These are phyloP conservation scores for Hypselothyrea guttata DNA, from an alignment of 2,888 invertebrate genomes.

Conservation along the genomic window DNA sequence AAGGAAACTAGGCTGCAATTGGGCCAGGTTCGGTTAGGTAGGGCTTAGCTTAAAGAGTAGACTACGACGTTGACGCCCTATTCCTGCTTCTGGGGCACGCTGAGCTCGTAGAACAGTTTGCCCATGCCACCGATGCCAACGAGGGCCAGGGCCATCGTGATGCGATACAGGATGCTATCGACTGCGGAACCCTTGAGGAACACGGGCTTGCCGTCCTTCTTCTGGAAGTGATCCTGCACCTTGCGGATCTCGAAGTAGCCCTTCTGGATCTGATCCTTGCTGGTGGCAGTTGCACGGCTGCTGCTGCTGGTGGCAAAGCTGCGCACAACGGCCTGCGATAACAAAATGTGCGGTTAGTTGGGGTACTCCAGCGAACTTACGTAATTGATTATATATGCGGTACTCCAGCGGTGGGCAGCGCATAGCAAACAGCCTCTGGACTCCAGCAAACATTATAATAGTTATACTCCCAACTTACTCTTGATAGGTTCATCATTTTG, in stretches of 20 bases:
- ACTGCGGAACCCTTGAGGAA: constrained; percentile 83
- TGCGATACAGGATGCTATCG: constrained; percentile 83
- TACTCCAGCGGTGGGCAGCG: constrained; percentile 2
- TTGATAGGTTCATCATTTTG: constrained; percentile 80
- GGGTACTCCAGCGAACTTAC: constrained; percentile 64
- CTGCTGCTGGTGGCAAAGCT: constrained; percentile 73
- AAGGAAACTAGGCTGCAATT: constrained; percentile 57
- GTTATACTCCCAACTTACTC: too few species aligned
- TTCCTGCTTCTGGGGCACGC: constrained; percentile 69
- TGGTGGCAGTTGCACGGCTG: constrained; percentile 56
- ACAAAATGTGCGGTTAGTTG: constrained; percentile 59
- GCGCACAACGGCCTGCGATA: constrained; percentile 78
- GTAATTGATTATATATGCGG: constrained; percentile 55
- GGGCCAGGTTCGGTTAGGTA: constrained; percentile 38
- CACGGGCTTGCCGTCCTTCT: constrained; percentile 83
- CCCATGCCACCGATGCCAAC: constrained; percentile 80
- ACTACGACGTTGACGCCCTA: constrained; percentile 41
- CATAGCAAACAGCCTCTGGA: background rate
- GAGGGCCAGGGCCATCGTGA: constrained; percentile 81
- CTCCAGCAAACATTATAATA: background rate
- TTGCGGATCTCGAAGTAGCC: constrained; percentile 77
- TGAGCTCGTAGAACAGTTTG: constrained; percentile 78
- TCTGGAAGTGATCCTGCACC: constrained; percentile 80
- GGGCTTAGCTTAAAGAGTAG: constrained; percentile 49
- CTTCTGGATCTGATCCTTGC: constrained; percentile 72